A percentile compares a stretch with the other conserved stretches of the same genome.
Evolutionary conservation across 1,140 invertebrate species (phyloP).

Genomic region (Nephila pilipes): DNA sequence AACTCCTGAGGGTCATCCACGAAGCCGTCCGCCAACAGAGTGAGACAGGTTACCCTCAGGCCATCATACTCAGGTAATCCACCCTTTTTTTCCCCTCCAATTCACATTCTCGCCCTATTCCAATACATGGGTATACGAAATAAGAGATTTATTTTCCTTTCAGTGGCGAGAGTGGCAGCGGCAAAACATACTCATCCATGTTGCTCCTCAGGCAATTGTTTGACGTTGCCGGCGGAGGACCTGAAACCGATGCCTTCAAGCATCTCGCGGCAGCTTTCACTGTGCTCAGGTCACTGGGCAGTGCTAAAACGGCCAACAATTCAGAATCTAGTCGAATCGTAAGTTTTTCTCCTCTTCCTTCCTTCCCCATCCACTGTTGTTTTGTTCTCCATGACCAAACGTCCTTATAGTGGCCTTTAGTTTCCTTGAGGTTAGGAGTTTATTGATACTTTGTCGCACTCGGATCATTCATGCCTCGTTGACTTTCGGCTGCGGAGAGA

Average conservation of each 20-base stretch:
- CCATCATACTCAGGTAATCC: slow-evolving; percentile 93
- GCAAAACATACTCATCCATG: slow-evolving; percentile 97
- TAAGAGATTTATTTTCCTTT: slow-evolving; percentile 53
- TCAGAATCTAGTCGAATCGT: slow-evolving; percentile 97
- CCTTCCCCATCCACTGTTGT: neutral
- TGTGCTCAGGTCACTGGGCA: slow-evolving; percentile 93
- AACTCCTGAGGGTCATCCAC: slow-evolving; percentile 92
- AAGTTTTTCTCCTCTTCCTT: slow-evolving; percentile 81
- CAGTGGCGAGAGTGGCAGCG: slow-evolving; percentile 94
- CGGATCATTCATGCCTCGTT: too few relatives aligned
- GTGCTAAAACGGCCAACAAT: slow-evolving; percentile 93
- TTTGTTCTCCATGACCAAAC: neutral
- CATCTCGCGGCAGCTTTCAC: slow-evolving; percentile 96
- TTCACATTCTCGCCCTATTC: neutral
- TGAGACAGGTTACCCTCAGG: slow-evolving; percentile 96
- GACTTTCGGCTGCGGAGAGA: too few relatives aligned
- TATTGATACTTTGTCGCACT: neutral
- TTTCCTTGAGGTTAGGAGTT: neutral
- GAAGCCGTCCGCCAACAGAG: slow-evolving; percentile 95
- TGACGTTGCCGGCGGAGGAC: slow-evolving; percentile 94
- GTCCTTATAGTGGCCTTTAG: neutral
- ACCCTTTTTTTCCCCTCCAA: neutral
- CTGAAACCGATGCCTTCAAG: slow-evolving; percentile 97
- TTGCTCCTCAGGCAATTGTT: slow-evolving; percentile 93
- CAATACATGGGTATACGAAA: neutral